Conservation (phyloP, 1,140 invertebrate genomes). For the Coboldia fuscipes region DNA sequence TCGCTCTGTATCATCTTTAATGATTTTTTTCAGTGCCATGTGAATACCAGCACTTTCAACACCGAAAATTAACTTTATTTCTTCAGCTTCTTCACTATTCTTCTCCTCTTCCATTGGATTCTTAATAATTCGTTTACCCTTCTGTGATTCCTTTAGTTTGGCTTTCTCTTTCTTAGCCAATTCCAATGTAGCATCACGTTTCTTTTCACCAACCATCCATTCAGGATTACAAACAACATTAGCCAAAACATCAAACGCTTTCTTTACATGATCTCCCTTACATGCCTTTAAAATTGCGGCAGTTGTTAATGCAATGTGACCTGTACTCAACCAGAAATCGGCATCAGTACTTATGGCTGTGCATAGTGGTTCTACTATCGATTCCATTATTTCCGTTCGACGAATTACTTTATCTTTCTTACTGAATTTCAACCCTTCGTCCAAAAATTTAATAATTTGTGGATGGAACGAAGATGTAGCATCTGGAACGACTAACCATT, state of each 20-base stretch:
- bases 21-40: constrained; percentile 58
- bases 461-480: constrained; percentile 57
- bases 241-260: constrained; percentile 15
- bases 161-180: background rate
- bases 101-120: constrained; percentile 3
- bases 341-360: constrained; percentile 35
- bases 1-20: constrained; percentile 35
- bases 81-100: background rate
- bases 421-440: constrained; percentile 44
- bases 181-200: background rate
- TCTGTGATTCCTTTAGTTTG: too few species aligned
- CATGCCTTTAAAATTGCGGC: constrained; percentile 43
- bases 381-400: constrained; percentile 47
- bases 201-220: constrained; percentile 20
- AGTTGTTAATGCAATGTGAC: constrained; percentile 43
- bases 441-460: constrained; percentile 39
- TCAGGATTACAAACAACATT: constrained; percentile 22
- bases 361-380: constrained; percentile 37
- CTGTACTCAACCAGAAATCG: constrained; percentile 41
- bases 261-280: constrained; percentile 5
- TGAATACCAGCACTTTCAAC: constrained; percentile 67
- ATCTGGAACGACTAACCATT: constrained; percentile 65
- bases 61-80: constrained; percentile 22
- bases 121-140: background rate
- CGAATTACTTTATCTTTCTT: constrained; percentile 59